Evolutionary conservation across 2,797 vertebrate genomes (phyloP), one percentile per base, ranked within the genome.

Genomic region (Lithobates pipiens): DNA sequence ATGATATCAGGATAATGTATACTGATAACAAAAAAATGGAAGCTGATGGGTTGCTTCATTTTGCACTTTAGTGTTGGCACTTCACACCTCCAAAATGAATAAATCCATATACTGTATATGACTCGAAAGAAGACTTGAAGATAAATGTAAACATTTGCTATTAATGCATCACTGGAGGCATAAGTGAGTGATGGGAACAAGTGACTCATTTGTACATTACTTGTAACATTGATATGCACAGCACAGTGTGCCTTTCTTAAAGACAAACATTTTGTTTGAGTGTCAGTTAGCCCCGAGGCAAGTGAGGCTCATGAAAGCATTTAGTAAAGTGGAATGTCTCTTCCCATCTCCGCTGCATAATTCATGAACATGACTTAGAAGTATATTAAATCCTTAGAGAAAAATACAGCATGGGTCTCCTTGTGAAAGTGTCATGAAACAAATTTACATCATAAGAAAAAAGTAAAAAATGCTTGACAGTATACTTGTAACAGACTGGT

Each of bases 241-340:
- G 72, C 32, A 5, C 42, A 67, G 39, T 44, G 69, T 25, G 77
- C 32, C 36, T 74, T 80, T 69, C 23, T 73, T 85, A 76, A 74
- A 77, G 70, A 74, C 67, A 77, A 82, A 82, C 54, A 71, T 65
- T 77, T 77, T 82, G 74, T 42, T 73, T 82, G 54, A 77, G 50
- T 82, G 75, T 82, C 73, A 82, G 34, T 86, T 71, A 36, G 50
- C 73, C 80, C 80, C 10, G 57, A 82, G 80, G 80, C 85, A 73
- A n/a, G 23, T 82, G 85, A 86, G 27, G 65, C 72, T 78, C 81
- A 82, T 74, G 73, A 78, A 86, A 82, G 73, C 65, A 77, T 82
- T 86, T 82, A 81, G 67, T 44, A 77, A 82, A 86, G 68, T 77
- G 18, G 75, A 82, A 82, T 82, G 74, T 25, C 74, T 77, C 76